phyloP scores from a whole-genome alignment of 35 echinoderm and acorn worm species.

The Strongylocentrotus purpuratus region DNA sequence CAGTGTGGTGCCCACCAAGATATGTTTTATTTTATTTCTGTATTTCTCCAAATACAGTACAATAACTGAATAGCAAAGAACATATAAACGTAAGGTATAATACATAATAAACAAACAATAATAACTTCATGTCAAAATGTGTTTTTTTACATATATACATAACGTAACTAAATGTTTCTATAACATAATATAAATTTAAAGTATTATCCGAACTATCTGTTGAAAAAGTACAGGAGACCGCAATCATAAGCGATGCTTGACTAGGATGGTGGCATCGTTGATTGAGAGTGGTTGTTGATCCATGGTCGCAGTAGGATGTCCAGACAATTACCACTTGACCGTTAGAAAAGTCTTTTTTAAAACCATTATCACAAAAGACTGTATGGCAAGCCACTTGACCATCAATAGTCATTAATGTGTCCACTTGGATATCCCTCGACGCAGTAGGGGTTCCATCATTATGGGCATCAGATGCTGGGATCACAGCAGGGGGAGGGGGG shows the following conservation, averaged over 20 bases:
- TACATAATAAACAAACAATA: no score
- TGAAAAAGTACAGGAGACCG: no score
- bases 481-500: neutral
- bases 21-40: neutral
- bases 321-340: neutral
- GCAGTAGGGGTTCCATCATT: neutral
- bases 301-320: neutral
- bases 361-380: neutral
- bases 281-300: neutral
- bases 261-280: neutral
- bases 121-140: no score
- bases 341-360: neutral
- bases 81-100: no score
- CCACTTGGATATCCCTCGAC: neutral
- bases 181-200: no score
- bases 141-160: no score
- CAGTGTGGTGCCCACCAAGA: neutral
- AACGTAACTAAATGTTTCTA: no score
- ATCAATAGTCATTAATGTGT: neutral
- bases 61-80: no score
- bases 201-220: no score
- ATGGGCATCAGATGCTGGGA: neutral
- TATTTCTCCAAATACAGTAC: no score
- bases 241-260: no score
- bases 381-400: neutral